Evolutionary conservation across 2,797 vertebrate genomes (phyloP), one percentile per base, ranked within the genome.

Genomic region (Cynodonichthys magdalenae): DNA sequence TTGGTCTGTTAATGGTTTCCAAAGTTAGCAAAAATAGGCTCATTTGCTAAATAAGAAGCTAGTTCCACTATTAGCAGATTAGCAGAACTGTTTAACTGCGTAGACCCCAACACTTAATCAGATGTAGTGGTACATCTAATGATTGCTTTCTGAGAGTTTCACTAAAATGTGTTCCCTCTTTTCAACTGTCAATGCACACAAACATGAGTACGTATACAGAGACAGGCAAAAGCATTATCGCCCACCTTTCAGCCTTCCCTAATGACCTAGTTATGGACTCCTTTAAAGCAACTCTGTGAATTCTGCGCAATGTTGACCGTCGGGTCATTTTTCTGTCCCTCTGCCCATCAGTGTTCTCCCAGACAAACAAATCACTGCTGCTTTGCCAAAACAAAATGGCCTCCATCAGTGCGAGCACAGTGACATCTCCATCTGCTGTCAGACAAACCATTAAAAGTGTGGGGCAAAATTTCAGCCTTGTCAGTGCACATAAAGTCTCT

Each of bases 401-500:
- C 84, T 86, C 83, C 79, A 77, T 90, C 85, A 83, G 79, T 68
- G 76, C 29, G 31, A 62, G 17, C 82, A 81, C 87, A 75, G 77
- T 90, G 89, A 91, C 86, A 87, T 92, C 90, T 92, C 89, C 86
- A 90, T 92, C 86, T 89, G 87, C 87, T 90, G 91, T 92, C 88
- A 90, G 91, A 87, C 86, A 90, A 88, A 88, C 89, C 85, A 92
- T 93, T 92, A 91, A 90, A 91, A 91, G 89, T 88, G 87, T 82
- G 86, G 90, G 89, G 86, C 81, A 87, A 88, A 87, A 90, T 89
- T 91, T 81, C 84, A 88, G 77, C 85, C 91, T 87, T 94, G 91
- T 93, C 92, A 93, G 82, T 88, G 89, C 89, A 89, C 85, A 92
- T 93, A 91, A 90, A 90, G 84, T 84, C 87, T 85, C 86, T 91